These are phyloP conservation scores for Trochalopteron elliotii DNA, from an alignment of 2,113 vertebrate species.

Conservation along the genomic window DNA sequence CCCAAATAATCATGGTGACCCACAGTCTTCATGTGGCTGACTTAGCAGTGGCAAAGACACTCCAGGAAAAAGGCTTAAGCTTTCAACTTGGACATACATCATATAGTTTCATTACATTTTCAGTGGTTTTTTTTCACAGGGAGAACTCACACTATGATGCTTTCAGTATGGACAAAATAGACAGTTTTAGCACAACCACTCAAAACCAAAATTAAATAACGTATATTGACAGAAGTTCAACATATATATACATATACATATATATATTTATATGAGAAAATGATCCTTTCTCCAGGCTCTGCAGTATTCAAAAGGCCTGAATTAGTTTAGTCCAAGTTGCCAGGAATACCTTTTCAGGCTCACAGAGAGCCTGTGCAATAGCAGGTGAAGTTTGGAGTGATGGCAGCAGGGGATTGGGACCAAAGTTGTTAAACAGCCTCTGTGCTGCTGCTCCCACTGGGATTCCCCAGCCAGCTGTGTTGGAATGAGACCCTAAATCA, in stretches of 20 bases:
- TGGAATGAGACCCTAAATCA: not conserved
- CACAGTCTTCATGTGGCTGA: not conserved
- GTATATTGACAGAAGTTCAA: not conserved
- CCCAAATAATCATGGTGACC: not conserved
- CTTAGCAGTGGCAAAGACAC: not conserved
- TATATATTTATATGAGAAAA: not conserved
- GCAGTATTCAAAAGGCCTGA: not conserved
- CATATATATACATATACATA: accelerated
- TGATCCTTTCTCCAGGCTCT: not conserved
- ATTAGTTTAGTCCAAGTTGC: not conserved
- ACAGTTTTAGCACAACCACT: not conserved
- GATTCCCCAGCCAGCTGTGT: not conserved
- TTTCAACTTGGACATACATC: not conserved
- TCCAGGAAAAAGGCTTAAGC: not conserved
- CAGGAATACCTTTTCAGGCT: not conserved
- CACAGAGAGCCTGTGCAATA: not conserved
- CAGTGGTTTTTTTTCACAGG: not conserved
- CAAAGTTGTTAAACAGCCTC: not conserved
- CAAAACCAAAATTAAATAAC: not conserved
- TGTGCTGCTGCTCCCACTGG: not conserved
- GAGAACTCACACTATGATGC: accelerated
- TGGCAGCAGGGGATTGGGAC: not conserved
- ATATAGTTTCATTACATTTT: not conserved
- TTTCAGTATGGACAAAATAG: no score
- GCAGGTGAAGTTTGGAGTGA: not conserved